Percentiles rank a stretch among this genome's conserved stretches.
These are phyloP conservation scores for Trichonephila clavata DNA, from an alignment of 1,140 invertebrate species.

Conservation along the genomic window DNA sequence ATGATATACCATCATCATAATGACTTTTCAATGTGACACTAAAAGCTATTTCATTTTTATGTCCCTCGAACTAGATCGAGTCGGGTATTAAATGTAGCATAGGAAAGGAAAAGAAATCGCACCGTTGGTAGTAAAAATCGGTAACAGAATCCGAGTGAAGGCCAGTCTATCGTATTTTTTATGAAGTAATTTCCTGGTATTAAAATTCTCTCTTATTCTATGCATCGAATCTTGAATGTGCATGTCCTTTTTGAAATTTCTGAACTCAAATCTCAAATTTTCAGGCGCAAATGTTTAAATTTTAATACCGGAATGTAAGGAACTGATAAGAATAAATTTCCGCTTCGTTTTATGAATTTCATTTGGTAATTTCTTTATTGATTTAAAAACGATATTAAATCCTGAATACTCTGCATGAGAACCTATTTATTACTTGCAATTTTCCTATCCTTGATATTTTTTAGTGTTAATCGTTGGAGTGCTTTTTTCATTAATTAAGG, in stretches of 20 bases:
- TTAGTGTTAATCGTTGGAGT: too few relatives aligned
- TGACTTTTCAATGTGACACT: constrained; percentile 50
- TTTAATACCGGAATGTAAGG: background rate
- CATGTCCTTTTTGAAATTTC: background rate
- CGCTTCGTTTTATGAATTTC: too few relatives aligned
- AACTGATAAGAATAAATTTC: background rate
- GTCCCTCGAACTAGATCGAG: constrained; percentile 34
- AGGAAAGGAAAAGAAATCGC: background rate
- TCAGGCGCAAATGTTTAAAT: background rate
- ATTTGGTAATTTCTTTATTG: too few relatives aligned
- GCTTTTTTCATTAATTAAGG: too few relatives aligned
- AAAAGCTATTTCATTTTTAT: constrained; percentile 72
- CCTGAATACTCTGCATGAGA: too few relatives aligned
- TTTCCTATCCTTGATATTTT: too few relatives aligned
- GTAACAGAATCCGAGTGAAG: background rate
- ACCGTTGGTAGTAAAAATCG: constrained; percentile 35
- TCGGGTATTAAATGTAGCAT: constrained; percentile 50
- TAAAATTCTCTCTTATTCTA: constrained; percentile 1
- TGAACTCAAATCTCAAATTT: constrained; percentile 7
- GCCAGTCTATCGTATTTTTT: constrained; percentile 37
- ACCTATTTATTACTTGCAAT: too few relatives aligned
- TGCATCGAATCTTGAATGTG: background rate
- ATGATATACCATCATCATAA: constrained; percentile 60
- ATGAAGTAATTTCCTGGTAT: constrained; percentile 63
- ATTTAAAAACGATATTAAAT: too few relatives aligned